Base-by-base conservation (phyloP, 2,888 invertebrate genomes). In the Tiphia femorata region DNA sequence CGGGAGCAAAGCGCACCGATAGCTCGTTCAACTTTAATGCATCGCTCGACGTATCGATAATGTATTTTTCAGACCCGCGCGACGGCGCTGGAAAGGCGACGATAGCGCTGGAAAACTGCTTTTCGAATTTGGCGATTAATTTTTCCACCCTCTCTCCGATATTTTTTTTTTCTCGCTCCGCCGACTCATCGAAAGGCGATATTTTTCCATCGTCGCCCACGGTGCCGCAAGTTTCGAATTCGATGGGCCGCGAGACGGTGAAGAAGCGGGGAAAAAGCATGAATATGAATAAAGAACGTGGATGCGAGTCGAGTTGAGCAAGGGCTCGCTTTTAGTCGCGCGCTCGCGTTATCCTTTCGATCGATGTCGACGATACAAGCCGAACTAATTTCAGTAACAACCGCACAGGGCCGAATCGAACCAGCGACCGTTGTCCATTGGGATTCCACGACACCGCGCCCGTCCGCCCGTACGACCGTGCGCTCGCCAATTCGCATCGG, bases 371-470 rank as follows among this genome's bases (percentile, higher is more conserved):
- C 74, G 72, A 69, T 72, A 77, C 78, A 74, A 76, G 74, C 78
- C 74, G 76, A 82, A 82, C 81, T 82, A 82, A 82, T 82, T 82
- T 78, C 74, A 65, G 76, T 80, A 82, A 82, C 82, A 82, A 81
- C 79, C 80, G 78, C 78, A 75, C 64, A 38, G 72, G 77, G 76
- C 72, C 72, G 70, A 75, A 75, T 78, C 76, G 77, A 79, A 80
- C 73, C 78, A 77, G 70, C 68, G 58, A 50, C 59, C 56, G 59
- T 62, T 63, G 62, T 64, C 78, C 74, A 58, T 27, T 57, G 78
- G 77, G 76, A 78, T 67, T 67, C 40, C 64, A 59, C 61, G 67
- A 67, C 60, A 52, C 47, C 48, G 46, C 47, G 42, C 23, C 49
- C 48, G 69, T 58, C 58, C 75, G 63, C 58, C 54, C 66, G 46